phyloP scores from a whole-genome alignment of 2,797 vertebrate genomes.

The Myiothlypis coronata region DNA sequence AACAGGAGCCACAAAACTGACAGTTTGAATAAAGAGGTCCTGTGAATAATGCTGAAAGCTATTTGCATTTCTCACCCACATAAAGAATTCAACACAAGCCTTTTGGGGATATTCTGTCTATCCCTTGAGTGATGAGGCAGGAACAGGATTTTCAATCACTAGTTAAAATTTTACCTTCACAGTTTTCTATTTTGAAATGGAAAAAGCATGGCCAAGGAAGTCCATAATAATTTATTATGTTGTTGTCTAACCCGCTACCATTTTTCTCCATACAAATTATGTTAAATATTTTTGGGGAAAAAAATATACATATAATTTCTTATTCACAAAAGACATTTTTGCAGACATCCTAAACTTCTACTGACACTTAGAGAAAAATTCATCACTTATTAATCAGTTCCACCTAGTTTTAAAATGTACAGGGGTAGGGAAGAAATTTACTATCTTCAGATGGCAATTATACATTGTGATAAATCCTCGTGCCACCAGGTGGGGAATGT shows the following conservation, averaged over 20 bases:
- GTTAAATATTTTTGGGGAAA: neutral
- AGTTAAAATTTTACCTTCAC: neutral
- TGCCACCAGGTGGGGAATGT: neutral
- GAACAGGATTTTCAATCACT: neutral
- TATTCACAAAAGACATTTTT: neutral
- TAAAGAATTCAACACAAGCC: neutral
- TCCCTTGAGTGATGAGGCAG: neutral
- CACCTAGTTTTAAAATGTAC: neutral
- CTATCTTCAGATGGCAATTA: neutral
- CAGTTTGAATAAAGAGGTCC: neutral
- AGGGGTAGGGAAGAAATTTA: neutral
- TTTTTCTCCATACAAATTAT: neutral
- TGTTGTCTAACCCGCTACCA: neutral
- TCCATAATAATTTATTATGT: neutral
- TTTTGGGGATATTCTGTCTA: slow-evolving; percentile 6
- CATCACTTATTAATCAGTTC: neutral
- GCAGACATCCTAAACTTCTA: neutral
- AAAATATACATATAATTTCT: neutral
- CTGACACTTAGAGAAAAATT: neutral
- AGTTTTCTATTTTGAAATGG: neutral
- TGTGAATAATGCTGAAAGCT: neutral
- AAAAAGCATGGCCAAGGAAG: neutral
- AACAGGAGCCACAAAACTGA: neutral
- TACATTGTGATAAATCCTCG: neutral
- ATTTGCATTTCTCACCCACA: slow-evolving; percentile 21